These are phyloP conservation scores for Hydraecia micacea DNA, from an alignment of 2,888 invertebrate genomes.

Conservation along the genomic window DNA sequence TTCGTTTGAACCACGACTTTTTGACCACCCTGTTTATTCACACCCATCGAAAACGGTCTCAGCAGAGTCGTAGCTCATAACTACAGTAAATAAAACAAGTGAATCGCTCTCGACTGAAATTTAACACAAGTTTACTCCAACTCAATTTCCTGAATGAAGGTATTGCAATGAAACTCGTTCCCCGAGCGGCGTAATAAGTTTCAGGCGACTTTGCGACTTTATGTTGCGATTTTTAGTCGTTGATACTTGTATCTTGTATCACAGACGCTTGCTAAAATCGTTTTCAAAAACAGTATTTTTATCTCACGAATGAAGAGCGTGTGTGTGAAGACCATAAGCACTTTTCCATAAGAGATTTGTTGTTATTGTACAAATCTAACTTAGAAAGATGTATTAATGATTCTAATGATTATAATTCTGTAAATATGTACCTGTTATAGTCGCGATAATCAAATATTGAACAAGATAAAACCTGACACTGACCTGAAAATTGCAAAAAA, in stretches of 20 bases:
- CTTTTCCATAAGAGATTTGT: too few relatives aligned
- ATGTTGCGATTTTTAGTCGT: conserved; percentile 37
- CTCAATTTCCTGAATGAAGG: conserved; percentile 73
- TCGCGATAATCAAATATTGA: too few relatives aligned
- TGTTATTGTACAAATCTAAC: too few relatives aligned
- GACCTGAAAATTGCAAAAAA: too few relatives aligned
- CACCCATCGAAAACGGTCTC: conserved; percentile 30
- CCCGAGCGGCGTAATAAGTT: conserved; percentile 28
- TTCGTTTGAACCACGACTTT: too few relatives aligned
- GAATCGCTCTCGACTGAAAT: conserved; percentile 43
- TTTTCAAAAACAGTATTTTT: too few relatives aligned
- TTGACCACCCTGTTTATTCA: conserved; percentile 19
- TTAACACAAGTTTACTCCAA: conserved; percentile 64
- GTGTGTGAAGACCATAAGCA: too few relatives aligned
- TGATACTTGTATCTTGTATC: background rate
- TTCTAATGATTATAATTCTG: too few relatives aligned
- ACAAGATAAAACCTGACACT: too few relatives aligned
- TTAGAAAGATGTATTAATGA: too few relatives aligned
- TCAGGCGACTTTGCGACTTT: conserved; percentile 31
- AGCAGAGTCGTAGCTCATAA: conserved; percentile 42
- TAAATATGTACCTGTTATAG: too few relatives aligned
- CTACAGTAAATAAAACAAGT: conserved; percentile 55
- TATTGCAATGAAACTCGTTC: conserved; percentile 58
- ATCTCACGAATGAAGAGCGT: too few relatives aligned
- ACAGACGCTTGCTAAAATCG: background rate